Evolutionary conservation across 2,113 vertebrate species (phyloP).

Genomic region (Dissostichus mawsoni): DNA sequence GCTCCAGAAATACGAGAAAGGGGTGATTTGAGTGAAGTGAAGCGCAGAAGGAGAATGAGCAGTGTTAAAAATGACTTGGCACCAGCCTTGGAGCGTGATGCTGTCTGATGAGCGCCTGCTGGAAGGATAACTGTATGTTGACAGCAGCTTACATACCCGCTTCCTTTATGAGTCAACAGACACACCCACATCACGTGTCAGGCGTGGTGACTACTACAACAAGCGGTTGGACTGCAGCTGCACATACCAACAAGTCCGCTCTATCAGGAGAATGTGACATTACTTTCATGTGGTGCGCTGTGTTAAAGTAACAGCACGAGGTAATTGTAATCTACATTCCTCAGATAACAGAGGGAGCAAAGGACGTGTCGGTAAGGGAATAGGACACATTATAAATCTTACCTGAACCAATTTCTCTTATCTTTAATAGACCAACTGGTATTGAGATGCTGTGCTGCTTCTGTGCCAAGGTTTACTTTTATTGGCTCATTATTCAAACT

Average conservation of each 20-base stretch:
- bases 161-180: slow-evolving; percentile 38
- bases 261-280: not conserved
- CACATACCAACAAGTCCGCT: not conserved
- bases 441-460: not conserved
- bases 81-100: slow-evolving; percentile 23
- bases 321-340: slow-evolving; percentile 16
- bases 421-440: not conserved
- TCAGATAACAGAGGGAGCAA: slow-evolving; percentile 30
- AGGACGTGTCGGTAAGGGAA: not conserved
- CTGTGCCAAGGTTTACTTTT: slow-evolving; percentile 7
- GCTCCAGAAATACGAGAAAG: slow-evolving; percentile 13
- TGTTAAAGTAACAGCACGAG: not conserved
- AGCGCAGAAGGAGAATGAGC: slow-evolving; percentile 56
- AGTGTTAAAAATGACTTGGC: slow-evolving; percentile 51
- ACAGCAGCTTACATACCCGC: not conserved
- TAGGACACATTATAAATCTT: not conserved
- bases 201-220: slow-evolving; percentile 21
- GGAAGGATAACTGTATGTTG: slow-evolving; percentile 12
- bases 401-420: not conserved
- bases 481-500: not conserved
- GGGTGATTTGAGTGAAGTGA: slow-evolving; percentile 42
- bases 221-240: not conserved
- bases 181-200: slow-evolving; percentile 45
- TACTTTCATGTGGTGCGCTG: not conserved
- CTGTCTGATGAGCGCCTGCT: slow-evolving; percentile 15